Evolutionary conservation across 2,113 vertebrate genomes (phyloP).

Genomic region (Trinectes maculatus): DNA sequence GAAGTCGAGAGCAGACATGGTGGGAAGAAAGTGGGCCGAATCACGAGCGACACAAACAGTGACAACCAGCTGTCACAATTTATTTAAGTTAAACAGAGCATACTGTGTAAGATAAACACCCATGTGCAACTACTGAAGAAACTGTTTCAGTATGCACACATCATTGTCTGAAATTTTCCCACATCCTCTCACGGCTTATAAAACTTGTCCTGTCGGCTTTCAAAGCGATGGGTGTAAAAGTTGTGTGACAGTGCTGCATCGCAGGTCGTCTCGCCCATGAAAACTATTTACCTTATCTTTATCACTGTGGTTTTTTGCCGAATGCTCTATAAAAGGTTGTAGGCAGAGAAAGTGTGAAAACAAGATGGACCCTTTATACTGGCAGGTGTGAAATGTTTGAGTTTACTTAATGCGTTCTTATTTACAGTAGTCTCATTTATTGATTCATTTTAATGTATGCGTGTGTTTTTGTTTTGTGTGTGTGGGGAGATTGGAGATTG

Average conservation of each 20-base stretch:
- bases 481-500: slow-evolving; percentile 17
- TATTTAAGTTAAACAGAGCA: slow-evolving; percentile 1
- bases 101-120: no score
- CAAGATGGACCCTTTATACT: no score
- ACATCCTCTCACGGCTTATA: background rate
- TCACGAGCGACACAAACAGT: background rate
- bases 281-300: background rate
- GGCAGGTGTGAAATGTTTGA: no score
- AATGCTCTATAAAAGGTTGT: no score
- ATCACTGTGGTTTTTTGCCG: slow-evolving; percentile 8
- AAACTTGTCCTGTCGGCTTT: slow-evolving; percentile 7
- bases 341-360: no score
- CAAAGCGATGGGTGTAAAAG: background rate
- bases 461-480: background rate
- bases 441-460: no score
- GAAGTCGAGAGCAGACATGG: background rate
- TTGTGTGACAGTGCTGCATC: background rate
- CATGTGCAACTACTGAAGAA: no score
- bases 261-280: background rate
- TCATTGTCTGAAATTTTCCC: background rate
- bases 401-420: background rate
- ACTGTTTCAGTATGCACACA: no score
- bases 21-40: no score
- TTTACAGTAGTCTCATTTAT: background rate
- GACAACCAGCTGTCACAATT: background rate